These are phyloP conservation scores for Cavia porcellus DNA, from an alignment of 2,113 vertebrate genomes.

Conservation along the genomic window DNA sequence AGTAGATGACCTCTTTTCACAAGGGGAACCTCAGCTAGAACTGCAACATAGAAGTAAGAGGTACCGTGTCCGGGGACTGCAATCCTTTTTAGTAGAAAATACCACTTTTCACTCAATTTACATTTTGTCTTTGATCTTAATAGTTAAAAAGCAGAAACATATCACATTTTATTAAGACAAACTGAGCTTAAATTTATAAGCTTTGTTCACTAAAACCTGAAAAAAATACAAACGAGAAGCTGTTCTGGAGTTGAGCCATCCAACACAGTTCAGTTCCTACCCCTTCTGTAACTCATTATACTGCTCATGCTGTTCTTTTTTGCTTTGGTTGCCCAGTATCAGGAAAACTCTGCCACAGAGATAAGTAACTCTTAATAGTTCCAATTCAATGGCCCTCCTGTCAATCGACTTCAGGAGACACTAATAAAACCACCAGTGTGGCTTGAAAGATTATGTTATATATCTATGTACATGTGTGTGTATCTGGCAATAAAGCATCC, in stretches of 20 bases:
- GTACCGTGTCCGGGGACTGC: background rate
- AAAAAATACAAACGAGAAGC: background rate
- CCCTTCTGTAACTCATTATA: background rate
- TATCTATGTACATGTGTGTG: background rate
- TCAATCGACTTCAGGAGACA: background rate
- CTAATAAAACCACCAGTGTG: constrained; percentile 22
- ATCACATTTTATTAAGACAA: background rate
- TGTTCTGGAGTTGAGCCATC: background rate
- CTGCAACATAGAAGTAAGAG: background rate
- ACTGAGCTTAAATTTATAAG: background rate
- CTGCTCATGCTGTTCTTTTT: background rate
- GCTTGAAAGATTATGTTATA: background rate
- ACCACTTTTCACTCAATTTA: background rate
- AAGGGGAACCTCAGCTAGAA: background rate
- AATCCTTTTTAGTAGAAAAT: background rate
- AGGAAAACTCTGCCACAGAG: background rate
- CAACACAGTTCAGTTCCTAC: background rate
- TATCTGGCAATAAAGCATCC: background rate
- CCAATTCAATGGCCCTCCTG: background rate
- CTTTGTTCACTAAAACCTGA: background rate
- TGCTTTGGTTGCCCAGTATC: background rate
- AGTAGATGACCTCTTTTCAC: background rate
- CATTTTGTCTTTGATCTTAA: background rate
- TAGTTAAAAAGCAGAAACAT: background rate
- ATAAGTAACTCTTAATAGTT: background rate